Base-by-base conservation (phyloP, 2,888 invertebrate species). In the Dasypolia templi region DNA sequence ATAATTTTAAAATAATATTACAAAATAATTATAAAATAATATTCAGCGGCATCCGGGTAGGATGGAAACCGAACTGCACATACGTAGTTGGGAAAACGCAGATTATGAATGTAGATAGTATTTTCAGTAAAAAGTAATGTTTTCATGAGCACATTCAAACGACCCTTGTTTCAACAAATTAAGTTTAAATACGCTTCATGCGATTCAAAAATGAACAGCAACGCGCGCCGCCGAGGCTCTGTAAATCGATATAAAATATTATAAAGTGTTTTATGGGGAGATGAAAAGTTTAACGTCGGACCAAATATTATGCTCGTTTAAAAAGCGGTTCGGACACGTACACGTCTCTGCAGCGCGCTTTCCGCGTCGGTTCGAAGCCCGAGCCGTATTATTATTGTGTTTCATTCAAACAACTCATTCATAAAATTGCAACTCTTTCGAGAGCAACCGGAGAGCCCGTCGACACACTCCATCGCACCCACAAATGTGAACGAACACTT, bases 371-470 rank as follows among this genome's bases (percentile, higher is more conserved):
- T 91, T 90, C 89, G 88, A 88, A 86, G 87, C 83, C 89, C 85
- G 88, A 87, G 86, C 88, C 89, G 87, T 91, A 91, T 91, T 94
- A 94, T 95, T 94, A 94, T 93, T 92, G 92, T 93, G 91, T 94
- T 94, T 93, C 94, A 95, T 96, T 95, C 94, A 94, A 95, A 93
- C 93, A 94, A 94, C 91, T 95, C 95, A 95, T 96, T 95, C 95
- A 95, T 95, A 95, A 95, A 95, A 96, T 95, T 95, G 94, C 93
- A 92, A 93, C 92, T 93, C 91, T 91, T 91, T 93, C 87, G 90
- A 90, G 89, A 90, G 92, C 91, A 94, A 94, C 91, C 90, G 89
- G 93, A 94, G 92, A 91, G 87, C 89, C 77, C 72, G 88, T 84
- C 90, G 94, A 87, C 87, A 92, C 94, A 92, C 93, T 92, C 88